Conservation (phyloP, 1,140 invertebrate genomes). For the Pseudomyrmex pallidus region DNA sequence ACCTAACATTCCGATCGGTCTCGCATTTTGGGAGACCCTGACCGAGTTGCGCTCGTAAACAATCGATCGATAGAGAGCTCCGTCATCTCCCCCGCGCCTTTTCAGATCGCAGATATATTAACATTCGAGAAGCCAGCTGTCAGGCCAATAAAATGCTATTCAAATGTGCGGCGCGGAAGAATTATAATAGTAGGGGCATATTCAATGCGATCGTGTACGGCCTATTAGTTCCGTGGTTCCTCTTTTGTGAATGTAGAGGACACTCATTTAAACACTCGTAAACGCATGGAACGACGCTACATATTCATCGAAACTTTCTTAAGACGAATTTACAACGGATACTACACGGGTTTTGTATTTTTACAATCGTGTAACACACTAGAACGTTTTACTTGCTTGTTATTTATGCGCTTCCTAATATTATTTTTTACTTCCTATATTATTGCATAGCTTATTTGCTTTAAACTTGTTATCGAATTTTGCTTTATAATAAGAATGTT, state of each 20-base stretch:
- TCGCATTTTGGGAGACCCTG: slow-evolving; percentile 16
- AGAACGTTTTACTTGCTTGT: not conserved
- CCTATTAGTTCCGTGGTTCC: not conserved
- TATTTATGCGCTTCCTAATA: not conserved
- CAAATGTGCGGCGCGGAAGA: slow-evolving; percentile 17
- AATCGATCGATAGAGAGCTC: slow-evolving; percentile 56
- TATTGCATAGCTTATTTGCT: too few relatives aligned
- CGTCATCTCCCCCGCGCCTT: slow-evolving; percentile 56
- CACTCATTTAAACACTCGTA: slow-evolving; percentile 3
- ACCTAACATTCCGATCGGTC: not conserved
- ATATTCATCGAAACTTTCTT: not conserved
- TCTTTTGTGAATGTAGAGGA: not conserved
- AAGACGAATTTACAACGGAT: not conserved
- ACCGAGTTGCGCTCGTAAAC: slow-evolving; percentile 36
- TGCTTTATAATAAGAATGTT: not conserved
- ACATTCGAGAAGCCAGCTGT: slow-evolving; percentile 63
- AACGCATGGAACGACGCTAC: not conserved
- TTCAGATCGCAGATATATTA: slow-evolving; percentile 66
- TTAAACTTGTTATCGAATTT: too few relatives aligned
- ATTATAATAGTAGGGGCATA: slow-evolving; percentile 12
- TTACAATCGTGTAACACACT: not conserved
- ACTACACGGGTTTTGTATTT: not conserved
- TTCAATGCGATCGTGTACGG: slow-evolving; percentile 2
- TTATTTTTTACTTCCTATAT: too few relatives aligned
- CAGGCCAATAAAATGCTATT: slow-evolving; percentile 51